A percentile compares a stretch with the other conserved stretches of the same genome.
Conservation (phyloP, 2,888 invertebrate genomes). For the Caenorhabditis parvicauda region DNA sequence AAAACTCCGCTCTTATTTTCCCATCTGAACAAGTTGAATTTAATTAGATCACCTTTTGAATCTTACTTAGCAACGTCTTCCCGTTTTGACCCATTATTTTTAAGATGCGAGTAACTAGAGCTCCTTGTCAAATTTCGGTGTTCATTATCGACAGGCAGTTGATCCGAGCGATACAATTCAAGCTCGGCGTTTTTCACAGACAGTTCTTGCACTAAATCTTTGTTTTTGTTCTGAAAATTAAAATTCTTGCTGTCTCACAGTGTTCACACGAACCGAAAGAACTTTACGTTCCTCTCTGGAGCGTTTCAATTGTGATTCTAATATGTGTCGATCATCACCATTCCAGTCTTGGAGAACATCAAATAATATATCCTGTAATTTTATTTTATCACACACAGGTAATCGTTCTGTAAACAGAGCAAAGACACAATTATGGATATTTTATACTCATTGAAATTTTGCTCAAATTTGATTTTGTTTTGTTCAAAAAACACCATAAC, state of each 20-base stretch:
- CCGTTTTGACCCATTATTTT: too few relatives aligned
- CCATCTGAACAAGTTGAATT: conserved; percentile 35
- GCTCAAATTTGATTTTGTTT: background rate
- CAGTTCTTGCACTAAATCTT: conserved; percentile 29
- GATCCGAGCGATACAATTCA: conserved; percentile 34
- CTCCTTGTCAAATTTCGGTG: conserved; percentile 15
- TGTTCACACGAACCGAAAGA: conserved; percentile 20
- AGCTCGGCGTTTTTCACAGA: conserved; percentile 34
- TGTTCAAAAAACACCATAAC: background rate
- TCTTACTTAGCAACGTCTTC: too few relatives aligned
- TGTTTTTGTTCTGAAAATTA: conserved; percentile 30
- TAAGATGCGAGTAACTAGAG: conserved; percentile 20
- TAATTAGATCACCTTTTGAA: background rate
- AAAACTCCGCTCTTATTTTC: conserved; percentile 53
- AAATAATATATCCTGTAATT: conserved; percentile 38
- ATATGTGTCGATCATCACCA: conserved; percentile 34
- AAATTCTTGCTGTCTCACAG: background rate
- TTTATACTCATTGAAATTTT: conserved; percentile 18
- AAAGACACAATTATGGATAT: too few relatives aligned
- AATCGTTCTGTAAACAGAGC: background rate
- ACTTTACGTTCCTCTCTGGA: conserved; percentile 39
- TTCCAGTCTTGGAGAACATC: conserved; percentile 47
- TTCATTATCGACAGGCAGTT: conserved; percentile 22
- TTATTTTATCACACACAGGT: background rate
- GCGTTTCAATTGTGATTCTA: conserved; percentile 39